Evolutionary conservation across 2,888 invertebrate genomes (phyloP), one percentile per base, ranked within the genome.

Genomic region (Pyrrhia umbra): DNA sequence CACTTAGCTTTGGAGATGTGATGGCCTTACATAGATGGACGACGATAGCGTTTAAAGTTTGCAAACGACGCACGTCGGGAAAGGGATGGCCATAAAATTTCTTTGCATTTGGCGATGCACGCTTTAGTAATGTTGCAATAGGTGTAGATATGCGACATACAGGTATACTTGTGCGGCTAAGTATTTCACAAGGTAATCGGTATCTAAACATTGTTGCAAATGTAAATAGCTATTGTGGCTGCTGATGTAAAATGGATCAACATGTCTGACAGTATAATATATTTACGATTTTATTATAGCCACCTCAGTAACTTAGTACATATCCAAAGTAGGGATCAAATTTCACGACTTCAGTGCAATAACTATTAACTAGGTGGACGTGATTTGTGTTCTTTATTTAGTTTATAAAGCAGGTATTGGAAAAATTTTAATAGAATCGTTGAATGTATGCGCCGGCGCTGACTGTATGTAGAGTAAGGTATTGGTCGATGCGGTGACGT

Each of bases 381-480:
- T 71, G 63, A 72, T 66, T 71, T 42, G 60, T 65, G 57, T 75
- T 57, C 50, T 50, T 54, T 45, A 61, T 58, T 46, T 59, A 50
- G 27, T 13, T 45, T 49, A 39, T 39, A 57, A 18, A 39, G 21
- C 46, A 52, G 47, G 49, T 71, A 68, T 71, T 59, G 57, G 61
- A 79, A 75, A 81, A 79, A 79, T 75, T 67, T 64, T 69, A 75
- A 79, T 81, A 50, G 64, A 72, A 75, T 69, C 52, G 52, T 67
- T 68, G 71, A 75, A 81, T 78, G 77, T 82, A 80, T 85, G 87
- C 87, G 85, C 88, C 85, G 86, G 89, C 89, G 89, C 88, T 83
- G 83, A 58, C 54, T 51, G 45, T 43, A 55, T 74, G 54, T 68
- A 50, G 43, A 68, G 67, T 61, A 55, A 57, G 49, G 68, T 70